phyloP scores from a whole-genome alignment of 2,888 invertebrate species.

The Ichneumoninae sp. region DNA sequence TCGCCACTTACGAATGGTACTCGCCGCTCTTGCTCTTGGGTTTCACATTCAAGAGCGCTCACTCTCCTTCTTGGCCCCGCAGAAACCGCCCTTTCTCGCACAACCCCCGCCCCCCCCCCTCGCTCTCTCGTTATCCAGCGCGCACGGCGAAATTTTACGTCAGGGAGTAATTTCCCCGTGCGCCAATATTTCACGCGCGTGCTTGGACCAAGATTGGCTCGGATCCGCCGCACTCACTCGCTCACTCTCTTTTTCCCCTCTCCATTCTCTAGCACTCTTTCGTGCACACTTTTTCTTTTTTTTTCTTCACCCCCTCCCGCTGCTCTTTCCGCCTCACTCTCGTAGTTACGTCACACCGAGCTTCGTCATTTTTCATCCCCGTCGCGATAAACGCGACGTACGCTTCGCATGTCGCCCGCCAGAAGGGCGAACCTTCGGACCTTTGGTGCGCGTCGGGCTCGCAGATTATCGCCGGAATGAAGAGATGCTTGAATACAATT shows the following conservation, averaged over 20 bases:
- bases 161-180: slow-evolving; percentile 81
- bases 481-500: not conserved
- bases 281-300: slow-evolving; percentile 57
- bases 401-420: slow-evolving; percentile 27
- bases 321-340: slow-evolving; percentile 49
- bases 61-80: slow-evolving; percentile 28
- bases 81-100: slow-evolving; percentile 37
- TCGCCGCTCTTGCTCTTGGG: slow-evolving; percentile 44
- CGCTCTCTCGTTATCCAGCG: slow-evolving; percentile 67
- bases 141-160: slow-evolving; percentile 78
- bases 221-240: slow-evolving; percentile 63
- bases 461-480: not conserved
- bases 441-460: not conserved
- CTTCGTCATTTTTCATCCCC: slow-evolving; percentile 52
- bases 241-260: slow-evolving; percentile 47
- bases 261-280: slow-evolving; percentile 42
- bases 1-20: slow-evolving; percentile 53
- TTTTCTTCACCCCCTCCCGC: slow-evolving; percentile 18
- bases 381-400: slow-evolving; percentile 48
- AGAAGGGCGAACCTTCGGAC: slow-evolving; percentile 7
- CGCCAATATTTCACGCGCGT: slow-evolving; percentile 82
- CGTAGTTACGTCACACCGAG: slow-evolving; percentile 45
- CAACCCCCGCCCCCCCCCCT: slow-evolving; percentile 36
- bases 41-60: slow-evolving; percentile 38
- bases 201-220: slow-evolving; percentile 80